These are phyloP conservation scores for Nylanderia fulva DNA, from an alignment of 1,140 invertebrate species.

Conservation along the genomic window DNA sequence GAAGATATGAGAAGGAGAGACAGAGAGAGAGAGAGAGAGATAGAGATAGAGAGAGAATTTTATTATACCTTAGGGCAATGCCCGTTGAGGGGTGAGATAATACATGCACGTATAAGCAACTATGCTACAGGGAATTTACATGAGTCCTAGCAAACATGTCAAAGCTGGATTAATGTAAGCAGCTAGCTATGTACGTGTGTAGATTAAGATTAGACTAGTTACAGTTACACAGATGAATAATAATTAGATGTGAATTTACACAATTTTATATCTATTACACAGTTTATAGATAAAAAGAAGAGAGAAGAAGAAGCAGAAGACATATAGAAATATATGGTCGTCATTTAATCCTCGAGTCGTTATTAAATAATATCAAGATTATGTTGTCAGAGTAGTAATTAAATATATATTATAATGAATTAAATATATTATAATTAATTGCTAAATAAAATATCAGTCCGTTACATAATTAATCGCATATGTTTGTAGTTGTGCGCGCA, in stretches of 20 bases:
- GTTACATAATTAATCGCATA: neutral
- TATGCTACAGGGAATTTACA: constrained; percentile 42
- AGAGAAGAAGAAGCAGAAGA: neutral
- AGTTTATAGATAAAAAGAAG: neutral
- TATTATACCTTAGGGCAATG: constrained; percentile 42
- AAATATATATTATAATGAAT: too few relatives aligned
- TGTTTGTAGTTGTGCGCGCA: neutral
- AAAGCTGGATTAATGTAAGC: constrained; percentile 50
- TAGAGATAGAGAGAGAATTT: neutral
- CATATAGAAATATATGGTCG: too few relatives aligned
- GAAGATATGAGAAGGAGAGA: neutral
- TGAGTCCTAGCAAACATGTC: constrained; percentile 30
- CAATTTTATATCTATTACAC: neutral
- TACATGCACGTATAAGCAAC: constrained; percentile 40
- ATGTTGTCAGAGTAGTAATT: neutral
- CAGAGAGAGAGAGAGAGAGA: too few relatives aligned
- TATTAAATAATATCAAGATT: neutral
- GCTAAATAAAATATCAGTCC: neutral
- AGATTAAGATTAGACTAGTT: constrained; percentile 39
- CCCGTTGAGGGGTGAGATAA: constrained; percentile 22
- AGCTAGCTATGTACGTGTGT: constrained; percentile 1
- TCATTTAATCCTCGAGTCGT: too few relatives aligned
- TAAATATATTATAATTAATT: neutral
- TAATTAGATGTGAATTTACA: constrained; percentile 9
- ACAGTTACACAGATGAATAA: neutral